Evolutionary conservation across 1,140 invertebrate genomes (phyloP), one percentile per base, ranked within the genome.

Genomic region (Trypoxylus dichotomus): DNA sequence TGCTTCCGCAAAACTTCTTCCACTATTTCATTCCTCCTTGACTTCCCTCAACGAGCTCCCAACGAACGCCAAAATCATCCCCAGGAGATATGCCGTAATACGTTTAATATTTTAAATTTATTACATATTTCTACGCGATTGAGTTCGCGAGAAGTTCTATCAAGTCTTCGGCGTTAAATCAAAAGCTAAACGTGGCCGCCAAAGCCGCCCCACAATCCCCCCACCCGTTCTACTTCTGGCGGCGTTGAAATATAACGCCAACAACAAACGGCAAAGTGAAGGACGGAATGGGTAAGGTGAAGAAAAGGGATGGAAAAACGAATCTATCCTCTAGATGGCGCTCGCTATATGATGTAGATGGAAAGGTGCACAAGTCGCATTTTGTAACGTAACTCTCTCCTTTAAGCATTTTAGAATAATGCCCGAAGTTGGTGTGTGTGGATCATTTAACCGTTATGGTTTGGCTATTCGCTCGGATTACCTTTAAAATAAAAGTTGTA

Each of bases 81-180:
- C 32, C 5, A 37, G 32, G 47, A 54, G 60, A 68, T 27, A 68
- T 24, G 21, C 60, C 19, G 60, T 29, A 29, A 68, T 29, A 27
- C 60, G 60, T 68, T 68, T 68, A 68, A 68, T 68, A 68, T 68
- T 68, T 68, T 68, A 68, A 68, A 27, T 68, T 68, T 68, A 68
- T 68, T 68, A 29, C 60, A 27, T 29, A 68, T 68, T 68, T 68
- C 60, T 68, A 24, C 19, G 24, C 60, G 60, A 68, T 68, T 29
- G 60, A 68, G 24, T 68, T 29, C 24, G 6, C 24, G 60, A 68
- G 24, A 68, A 68, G 60, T 68, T 68, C 24, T 68, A 68, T 68
- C 60, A 68, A 29, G 25, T 68, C 60, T 21, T 13, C 21, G 15
- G 60, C 60, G 47, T 54, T 54, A 54, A 54, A 54, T 54, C 47